Evolutionary conservation across 2,888 invertebrate species (phyloP).

Genomic region (Heliconius charithonia): DNA sequence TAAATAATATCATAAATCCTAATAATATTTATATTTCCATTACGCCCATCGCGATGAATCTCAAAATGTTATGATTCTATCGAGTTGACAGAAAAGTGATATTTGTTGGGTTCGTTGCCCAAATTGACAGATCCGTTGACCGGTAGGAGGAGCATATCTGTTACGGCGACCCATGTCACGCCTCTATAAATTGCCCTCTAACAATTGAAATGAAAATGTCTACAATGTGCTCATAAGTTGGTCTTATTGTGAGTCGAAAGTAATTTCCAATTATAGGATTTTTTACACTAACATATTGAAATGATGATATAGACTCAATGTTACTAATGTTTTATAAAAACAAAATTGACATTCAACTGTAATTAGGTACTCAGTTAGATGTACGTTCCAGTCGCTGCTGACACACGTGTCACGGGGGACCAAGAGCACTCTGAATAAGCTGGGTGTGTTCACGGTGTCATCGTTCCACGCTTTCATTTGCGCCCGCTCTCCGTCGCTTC

Average conservation of each 20-base stretch:
- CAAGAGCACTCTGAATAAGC: constrained; percentile 96
- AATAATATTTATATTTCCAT: constrained; percentile 28
- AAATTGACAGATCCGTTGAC: constrained; percentile 76
- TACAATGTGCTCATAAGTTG: constrained; percentile 49
- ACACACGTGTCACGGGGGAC: constrained; percentile 97
- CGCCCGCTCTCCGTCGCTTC: constrained; percentile 95
- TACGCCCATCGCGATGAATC: constrained; percentile 26
- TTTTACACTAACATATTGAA: background rate
- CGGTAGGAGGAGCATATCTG: constrained; percentile 63
- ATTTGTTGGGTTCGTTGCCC: constrained; percentile 64
- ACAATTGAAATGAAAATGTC: constrained; percentile 68
- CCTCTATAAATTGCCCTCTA: constrained; percentile 65
- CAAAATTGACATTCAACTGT: background rate
- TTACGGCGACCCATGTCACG: constrained; percentile 75
- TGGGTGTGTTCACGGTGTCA: constrained; percentile 98
- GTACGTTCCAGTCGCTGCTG: constrained; percentile 91
- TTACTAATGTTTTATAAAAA: background rate
- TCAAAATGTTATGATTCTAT: constrained; percentile 46
- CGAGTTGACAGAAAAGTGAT: constrained; percentile 52
- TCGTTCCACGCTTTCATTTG: constrained; percentile 99
- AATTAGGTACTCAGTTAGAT: constrained; percentile 34
- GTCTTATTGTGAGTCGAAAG: constrained; percentile 31
- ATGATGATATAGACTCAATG: background rate
- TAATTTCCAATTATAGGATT: constrained; percentile 10
- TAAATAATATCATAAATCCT: constrained; percentile 14